phyloP scores from a whole-genome alignment of 2,113 vertebrate species.

The Helogale parvula region DNA sequence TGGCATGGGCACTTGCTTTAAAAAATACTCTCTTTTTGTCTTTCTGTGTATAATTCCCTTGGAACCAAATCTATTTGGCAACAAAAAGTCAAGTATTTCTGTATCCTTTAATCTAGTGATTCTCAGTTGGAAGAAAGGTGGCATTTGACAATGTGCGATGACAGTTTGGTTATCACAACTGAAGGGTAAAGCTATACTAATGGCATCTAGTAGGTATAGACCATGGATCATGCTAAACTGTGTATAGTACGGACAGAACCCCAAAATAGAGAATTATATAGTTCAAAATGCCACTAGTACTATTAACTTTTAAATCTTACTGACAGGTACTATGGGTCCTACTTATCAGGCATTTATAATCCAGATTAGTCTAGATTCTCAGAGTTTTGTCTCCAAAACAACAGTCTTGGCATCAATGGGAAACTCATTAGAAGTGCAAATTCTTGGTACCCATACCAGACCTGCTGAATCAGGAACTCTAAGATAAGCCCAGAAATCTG shows the following conservation, averaged over 20 bases:
- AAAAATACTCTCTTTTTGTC: background rate
- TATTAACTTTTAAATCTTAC: background rate
- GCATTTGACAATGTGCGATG: background rate
- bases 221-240: background rate
- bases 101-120: background rate
- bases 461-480: background rate
- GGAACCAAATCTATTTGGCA: background rate
- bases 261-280: background rate
- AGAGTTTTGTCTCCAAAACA: background rate
- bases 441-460: background rate
- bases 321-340: background rate
- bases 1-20: background rate
- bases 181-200: accelerated
- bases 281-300: background rate
- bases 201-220: background rate
- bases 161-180: background rate
- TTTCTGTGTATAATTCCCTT: background rate
- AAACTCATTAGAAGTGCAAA: background rate
- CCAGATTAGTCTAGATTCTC: background rate
- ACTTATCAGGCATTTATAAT: background rate
- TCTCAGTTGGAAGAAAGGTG: background rate
- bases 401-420: background rate
- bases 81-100: background rate
- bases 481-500: background rate
- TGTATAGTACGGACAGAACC: background rate